Base-by-base conservation (phyloP, 2,113 vertebrate genomes). In the Henicopernis longicauda region DNA sequence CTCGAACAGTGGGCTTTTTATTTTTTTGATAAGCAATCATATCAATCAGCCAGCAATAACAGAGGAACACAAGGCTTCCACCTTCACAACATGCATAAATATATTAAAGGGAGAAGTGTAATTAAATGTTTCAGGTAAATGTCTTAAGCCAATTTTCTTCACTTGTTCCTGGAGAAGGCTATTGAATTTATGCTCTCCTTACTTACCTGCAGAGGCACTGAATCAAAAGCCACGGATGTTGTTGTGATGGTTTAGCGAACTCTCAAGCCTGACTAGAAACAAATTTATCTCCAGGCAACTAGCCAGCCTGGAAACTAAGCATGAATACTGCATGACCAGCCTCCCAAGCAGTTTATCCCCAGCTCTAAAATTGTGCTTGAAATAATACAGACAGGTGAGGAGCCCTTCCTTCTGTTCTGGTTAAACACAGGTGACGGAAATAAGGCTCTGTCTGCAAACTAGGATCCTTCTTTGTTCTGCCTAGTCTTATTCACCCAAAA, bases 211-310 rank as follows among this genome's bases (percentile, higher is more conserved):
- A 74, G 42, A 57, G 59, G 69, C 54, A 44, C 32, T 21, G 40
- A 86, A 62, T 26, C 86, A n/a, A 52, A 78, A 89, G 42, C 25
- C 93, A 83, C 19, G 23, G 70, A 73, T 47, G 76, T 2, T 84
- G 57, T 29, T 82, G 78, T 42, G 93, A 82, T 34, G 59, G 72
- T 82, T 93, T 89, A 78, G 47, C 2, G 6, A 92, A 82, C 86
- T 65, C 93, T 58, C 40, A n/a, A 89, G 77, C 50, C 72, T 62
- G 72, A 84, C 54, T 63, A 74, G 86, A 90, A 94, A 84, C 72
- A 92, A 89, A 96, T 86, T 79, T 45, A 89, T 89, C 81, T 89
- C 83, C 84, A 78, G 61, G 84, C 91, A 95, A 63, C 67, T n/a
- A 84, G 66, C 31, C 69, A 96, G 16, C 32, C 69, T 84, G 65